Evolutionary conservation across 2,797 vertebrate genomes (phyloP).

Genomic region (Rallus crepitans): DNA sequence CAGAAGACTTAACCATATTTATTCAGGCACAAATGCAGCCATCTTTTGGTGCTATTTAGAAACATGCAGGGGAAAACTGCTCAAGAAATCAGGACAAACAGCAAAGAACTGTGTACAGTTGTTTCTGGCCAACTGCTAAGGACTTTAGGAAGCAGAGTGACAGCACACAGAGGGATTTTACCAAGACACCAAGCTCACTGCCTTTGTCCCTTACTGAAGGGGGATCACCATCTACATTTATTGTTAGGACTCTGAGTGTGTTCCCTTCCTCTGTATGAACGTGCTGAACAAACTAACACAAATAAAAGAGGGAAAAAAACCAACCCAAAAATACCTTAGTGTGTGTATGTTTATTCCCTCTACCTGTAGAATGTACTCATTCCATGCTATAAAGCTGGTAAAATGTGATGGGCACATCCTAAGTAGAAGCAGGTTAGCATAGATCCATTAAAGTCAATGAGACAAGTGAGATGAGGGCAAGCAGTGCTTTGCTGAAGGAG

Average conservation of each 20-base stretch:
- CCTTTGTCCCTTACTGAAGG: neutral
- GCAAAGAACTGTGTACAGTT: neutral
- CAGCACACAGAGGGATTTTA: neutral
- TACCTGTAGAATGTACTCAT: neutral
- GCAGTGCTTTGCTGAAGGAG: neutral
- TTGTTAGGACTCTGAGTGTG: neutral
- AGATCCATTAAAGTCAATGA: neutral
- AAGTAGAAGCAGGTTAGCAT: neutral
- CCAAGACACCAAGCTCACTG: accelerated
- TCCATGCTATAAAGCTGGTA: neutral
- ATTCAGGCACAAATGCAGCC: neutral
- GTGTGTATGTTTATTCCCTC: neutral
- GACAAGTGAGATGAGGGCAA: neutral
- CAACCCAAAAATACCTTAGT: too few species aligned
- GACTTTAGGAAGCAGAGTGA: neutral
- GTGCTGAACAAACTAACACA: neutral
- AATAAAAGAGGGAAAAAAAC: too few species aligned
- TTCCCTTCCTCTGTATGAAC: neutral
- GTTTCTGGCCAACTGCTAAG: neutral
- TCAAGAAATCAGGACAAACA: neutral
- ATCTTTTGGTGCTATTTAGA: neutral
- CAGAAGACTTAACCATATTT: neutral
- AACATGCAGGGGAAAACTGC: neutral
- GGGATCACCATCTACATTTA: neutral
- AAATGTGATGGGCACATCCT: neutral